Base-by-base conservation (phyloP, 2,888 invertebrate genomes). In the Xanthia icteritia region DNA sequence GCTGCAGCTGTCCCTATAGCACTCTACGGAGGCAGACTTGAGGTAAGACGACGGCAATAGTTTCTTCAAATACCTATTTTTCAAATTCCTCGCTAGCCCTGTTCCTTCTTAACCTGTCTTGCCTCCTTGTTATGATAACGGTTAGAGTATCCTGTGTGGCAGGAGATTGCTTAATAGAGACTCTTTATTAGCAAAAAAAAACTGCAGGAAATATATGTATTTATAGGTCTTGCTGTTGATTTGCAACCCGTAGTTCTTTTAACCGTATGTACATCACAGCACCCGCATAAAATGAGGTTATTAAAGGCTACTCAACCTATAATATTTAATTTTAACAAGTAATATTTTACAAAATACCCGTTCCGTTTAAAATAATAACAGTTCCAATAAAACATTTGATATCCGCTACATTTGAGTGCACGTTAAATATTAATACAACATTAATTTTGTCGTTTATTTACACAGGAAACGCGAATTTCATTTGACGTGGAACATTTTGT, bases 391-490 rank as follows among this genome's bases (percentile, higher is more conserved):
- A 72, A 54, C 45, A 67, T 67, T 74, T 58, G 45, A 58, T 63
- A 48, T 48, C 23, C 56, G 23, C 65, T 66, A 67, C 65, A 69
- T 74, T 82, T 63, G 61, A 81, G 51, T 61, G 56, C 61, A 72
- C 69, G 58, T 66, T 85, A 58, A 78, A 77, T 76, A 85, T 77
- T 64, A 85, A 82, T 54, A 64, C 45, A 45, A 17, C 48, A 83
- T 82, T 73, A 85, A 77, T 56, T 56, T 61, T 48, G 61, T 58
- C 70, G 27, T 68, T 65, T 80, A 58, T 75, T 78, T 75, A 74
- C 78, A 51, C 63, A 72, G 68, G 45, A 75, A 74, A 69, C 56
- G 56, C 20, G 58, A 72, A 74, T 68, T 77, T 66, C 58, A 58
- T 74, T 73, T 68, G 68, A 65, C 45, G 56, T 74, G 39, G 31